These are phyloP conservation scores for Drosophila quasianomalipes DNA, from an alignment of 2,888 invertebrate species.

Conservation along the genomic window DNA sequence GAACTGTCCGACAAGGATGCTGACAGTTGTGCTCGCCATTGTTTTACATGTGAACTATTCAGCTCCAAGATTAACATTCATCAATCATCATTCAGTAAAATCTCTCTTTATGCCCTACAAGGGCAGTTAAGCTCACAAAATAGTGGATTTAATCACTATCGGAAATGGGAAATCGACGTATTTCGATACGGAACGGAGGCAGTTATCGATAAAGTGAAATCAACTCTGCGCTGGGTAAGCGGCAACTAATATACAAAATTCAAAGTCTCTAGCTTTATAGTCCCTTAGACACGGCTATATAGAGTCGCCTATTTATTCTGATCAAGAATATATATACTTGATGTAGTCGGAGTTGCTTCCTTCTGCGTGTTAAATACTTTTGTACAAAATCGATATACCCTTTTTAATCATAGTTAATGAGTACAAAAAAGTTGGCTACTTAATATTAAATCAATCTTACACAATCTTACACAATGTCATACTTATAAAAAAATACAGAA, in stretches of 20 bases:
- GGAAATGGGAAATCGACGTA: not conserved
- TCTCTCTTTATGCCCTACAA: not conserved
- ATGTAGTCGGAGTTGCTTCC: not conserved
- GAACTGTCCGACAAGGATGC: slow-evolving; percentile 34
- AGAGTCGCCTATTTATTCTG: not conserved
- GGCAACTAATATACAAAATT: not conserved
- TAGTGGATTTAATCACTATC: not conserved
- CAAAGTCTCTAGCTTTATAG: not conserved
- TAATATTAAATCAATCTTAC: not conserved
- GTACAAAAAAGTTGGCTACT: not conserved
- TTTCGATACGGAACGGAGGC: not conserved
- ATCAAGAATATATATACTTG: not conserved
- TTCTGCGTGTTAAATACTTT: not conserved
- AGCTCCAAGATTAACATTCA: slow-evolving; percentile 30
- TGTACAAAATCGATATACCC: not conserved
- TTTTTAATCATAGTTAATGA: not conserved
- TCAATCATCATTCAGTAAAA: slow-evolving; percentile 41
- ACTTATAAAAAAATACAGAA: not conserved
- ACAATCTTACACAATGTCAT: slow-evolving; percentile 10
- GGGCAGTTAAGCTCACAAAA: not conserved
- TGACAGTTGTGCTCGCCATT: slow-evolving; percentile 65
- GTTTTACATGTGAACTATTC: slow-evolving; percentile 59
- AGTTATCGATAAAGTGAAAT: not conserved
- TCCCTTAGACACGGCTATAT: not conserved
- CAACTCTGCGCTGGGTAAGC: not conserved